Base-by-base conservation (phyloP, 1,140 invertebrate species). In the Homarus americanus region DNA sequence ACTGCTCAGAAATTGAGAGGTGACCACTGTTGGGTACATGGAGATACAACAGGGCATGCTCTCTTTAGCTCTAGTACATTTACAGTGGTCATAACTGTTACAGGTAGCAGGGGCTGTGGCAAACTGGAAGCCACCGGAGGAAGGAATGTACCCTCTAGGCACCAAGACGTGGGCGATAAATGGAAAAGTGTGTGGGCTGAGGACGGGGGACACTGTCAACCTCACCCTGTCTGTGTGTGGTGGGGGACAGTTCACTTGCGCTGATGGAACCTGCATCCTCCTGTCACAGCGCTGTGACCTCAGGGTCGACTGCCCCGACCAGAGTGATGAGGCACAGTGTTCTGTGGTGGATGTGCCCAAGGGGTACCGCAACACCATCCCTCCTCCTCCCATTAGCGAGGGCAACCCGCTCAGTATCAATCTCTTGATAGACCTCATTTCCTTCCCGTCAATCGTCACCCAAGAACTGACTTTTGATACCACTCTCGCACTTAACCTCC, bases 241-340 rank as follows among this genome's bases (percentile, higher is more conserved):
- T 83, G 94, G 95, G 32, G 95, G 97, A 92, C 96, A 99, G 95
- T 98, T 98, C 0, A 98, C 97, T 0, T 99, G 98, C 93, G 96
- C 96, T 41, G 98, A 98, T 94, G 97, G 98, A 58, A 96, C 98
- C 88, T 99, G 98, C 94, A 98, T 99, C 91, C 95, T 96, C 0
- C 97, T 97, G 93, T 94, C 95, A 0, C 95, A 96, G 86, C 96
- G 98, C 36, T 99, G 98, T 94, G 96, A 99, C 94, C 96, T 97
- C 20, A 95, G 95, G 69, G 94, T 95, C 2, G 97, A 98, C 93
- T 99, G 98, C 93, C 95, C 95, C 7, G 98, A 99, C 94, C 96
- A 96, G 38, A 98, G 97, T 5, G 98, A 99, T 94, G 98, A 99
- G 95, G 95, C 96, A 92, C 95, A 96, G 93, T 99, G 98, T 95